Percentiles rank a stretch among this genome's conserved stretches.
phyloP scores from a whole-genome alignment of 2,113 vertebrate genomes.

The Peromyscus maniculatus region DNA sequence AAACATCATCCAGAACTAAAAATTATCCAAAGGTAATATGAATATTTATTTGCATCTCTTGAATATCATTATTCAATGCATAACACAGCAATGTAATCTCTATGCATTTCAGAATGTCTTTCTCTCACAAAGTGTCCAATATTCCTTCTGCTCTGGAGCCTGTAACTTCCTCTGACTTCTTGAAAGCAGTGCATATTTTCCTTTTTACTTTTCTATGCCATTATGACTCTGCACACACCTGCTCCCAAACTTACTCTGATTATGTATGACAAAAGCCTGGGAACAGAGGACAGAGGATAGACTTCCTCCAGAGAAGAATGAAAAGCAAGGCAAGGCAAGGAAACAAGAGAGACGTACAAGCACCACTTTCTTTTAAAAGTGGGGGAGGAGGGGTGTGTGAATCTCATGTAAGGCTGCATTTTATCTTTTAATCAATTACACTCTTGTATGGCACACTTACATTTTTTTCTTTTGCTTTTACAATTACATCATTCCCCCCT shows the following conservation, averaged over 20 bases:
- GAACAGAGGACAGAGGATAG: not conserved
- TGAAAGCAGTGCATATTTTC: not conserved
- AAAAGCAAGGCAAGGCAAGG: not conserved
- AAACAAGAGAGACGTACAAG: not conserved
- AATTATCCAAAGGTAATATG: not conserved
- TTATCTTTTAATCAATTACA: not conserved
- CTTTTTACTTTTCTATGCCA: not conserved
- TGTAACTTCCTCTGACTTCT: not conserved
- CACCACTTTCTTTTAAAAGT: not conserved
- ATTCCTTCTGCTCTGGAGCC: not conserved
- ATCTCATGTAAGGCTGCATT: not conserved
- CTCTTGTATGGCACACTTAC: no score
- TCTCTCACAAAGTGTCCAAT: not conserved
- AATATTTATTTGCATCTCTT: not conserved
- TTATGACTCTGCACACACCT: rapidly evolving
- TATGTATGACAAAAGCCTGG: not conserved
- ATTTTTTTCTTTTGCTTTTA: not conserved
- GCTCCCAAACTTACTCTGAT: not conserved
- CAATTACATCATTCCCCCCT: not conserved
- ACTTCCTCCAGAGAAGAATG: not conserved
- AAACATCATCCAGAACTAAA: not conserved
- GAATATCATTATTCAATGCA: not conserved
- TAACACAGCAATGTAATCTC: not conserved
- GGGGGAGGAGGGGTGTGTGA: not conserved
- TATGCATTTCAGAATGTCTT: not conserved